A percentile compares a stretch with the other conserved stretches of the same genome.
Conservation (phyloP, 1,140 invertebrate genomes). For the Nymphalis io region DNA sequence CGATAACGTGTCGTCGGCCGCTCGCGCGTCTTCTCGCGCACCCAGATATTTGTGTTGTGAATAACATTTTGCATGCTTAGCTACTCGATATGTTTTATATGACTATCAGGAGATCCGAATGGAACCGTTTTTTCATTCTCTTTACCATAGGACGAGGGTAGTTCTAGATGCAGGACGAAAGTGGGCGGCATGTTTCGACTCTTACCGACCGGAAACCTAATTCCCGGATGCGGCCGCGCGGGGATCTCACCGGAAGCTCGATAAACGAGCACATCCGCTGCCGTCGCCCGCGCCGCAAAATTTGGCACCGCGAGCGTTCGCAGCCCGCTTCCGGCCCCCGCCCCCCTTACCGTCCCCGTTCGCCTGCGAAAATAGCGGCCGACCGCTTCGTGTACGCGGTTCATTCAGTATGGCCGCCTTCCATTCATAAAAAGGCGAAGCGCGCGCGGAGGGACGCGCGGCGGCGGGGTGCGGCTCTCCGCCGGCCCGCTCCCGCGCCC, state of each 20-base stretch:
- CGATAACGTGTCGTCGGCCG: conserved; percentile 50
- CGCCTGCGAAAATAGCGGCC: conserved; percentile 78
- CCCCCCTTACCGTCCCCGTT: conserved; percentile 63
- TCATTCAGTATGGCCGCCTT: conserved; percentile 88
- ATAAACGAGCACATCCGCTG: conserved; percentile 81
- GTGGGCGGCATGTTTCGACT: conserved; percentile 71
- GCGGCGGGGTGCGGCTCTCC: conserved; percentile 73
- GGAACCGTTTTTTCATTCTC: neutral
- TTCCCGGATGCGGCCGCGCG: conserved; percentile 78
- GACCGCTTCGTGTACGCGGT: conserved; percentile 81
- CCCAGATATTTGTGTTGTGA: neutral
- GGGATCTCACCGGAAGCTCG: conserved; percentile 83
- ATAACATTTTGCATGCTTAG: neutral
- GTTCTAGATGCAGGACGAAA: conserved; percentile 62
- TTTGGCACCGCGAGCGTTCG: conserved; percentile 77
- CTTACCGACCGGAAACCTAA: conserved; percentile 77
- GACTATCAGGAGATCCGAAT: conserved; percentile 1
- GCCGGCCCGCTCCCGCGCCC: conserved; percentile 77
- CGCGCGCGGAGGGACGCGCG: conserved; percentile 64
- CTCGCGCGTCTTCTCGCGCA: neutral
- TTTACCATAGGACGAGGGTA: conserved; percentile 12
- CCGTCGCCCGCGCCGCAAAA: conserved; percentile 78
- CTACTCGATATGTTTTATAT: neutral
- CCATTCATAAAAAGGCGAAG: conserved; percentile 88
- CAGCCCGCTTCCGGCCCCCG: conserved; percentile 75